A percentile compares a stretch with the other conserved stretches of the same genome.
These are phyloP conservation scores for Esperia sulphurella DNA, from an alignment of 2,888 invertebrate species.

Conservation along the genomic window DNA sequence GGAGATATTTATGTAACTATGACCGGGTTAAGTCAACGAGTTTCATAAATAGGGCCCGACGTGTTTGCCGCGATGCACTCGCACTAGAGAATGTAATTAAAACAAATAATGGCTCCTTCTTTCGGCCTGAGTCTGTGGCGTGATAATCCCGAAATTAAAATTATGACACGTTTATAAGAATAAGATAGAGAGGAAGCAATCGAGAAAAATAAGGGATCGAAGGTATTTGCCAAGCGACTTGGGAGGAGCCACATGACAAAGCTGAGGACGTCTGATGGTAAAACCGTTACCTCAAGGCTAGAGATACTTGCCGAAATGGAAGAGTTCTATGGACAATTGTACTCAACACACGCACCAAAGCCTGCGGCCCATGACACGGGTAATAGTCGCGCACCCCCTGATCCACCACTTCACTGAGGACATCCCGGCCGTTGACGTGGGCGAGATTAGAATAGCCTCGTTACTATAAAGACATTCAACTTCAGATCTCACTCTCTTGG, in stretches of 20 bases:
- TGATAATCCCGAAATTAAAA: conserved; percentile 1
- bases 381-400: no score
- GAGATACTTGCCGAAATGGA: conserved; percentile 10
- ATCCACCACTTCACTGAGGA: no score
- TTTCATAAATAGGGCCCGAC: conserved; percentile 48
- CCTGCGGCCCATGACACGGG: no score
- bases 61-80: conserved; percentile 35
- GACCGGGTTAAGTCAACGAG: conserved; percentile 68
- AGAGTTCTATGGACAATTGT: no score
- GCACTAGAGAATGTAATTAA: conserved; percentile 13
- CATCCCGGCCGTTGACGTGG: no score
- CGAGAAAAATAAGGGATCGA: no score
- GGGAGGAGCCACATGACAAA: no score
- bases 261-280: no score
- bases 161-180: conserved; percentile 5
- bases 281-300: no score
- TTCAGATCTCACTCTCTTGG: conserved; percentile 8
- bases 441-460: no score
- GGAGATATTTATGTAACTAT: conserved; percentile 72
- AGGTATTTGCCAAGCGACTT: no score
- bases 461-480: conserved; percentile 1
- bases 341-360: no score
- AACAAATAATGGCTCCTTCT: conserved; percentile 5
- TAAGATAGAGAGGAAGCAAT: conserved; percentile 13
- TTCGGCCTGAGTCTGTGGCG: neutral